Evolutionary conservation across 2,113 vertebrate species (phyloP).

Genomic region (Empidonax alnorum): DNA sequence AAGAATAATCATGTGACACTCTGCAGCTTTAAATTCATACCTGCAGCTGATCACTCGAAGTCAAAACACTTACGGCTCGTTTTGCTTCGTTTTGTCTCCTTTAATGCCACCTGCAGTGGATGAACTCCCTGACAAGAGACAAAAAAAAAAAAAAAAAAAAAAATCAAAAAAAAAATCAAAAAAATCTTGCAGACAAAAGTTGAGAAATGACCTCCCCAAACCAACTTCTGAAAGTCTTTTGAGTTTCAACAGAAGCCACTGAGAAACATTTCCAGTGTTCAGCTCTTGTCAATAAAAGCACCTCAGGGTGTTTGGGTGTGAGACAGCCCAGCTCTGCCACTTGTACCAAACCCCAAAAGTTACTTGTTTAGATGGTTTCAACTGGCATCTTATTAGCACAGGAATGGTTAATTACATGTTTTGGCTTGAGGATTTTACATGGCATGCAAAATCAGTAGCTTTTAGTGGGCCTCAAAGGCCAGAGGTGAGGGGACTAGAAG

Average conservation of each 20-base stretch:
- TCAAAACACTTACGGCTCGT: conserved; percentile 68
- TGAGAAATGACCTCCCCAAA: not conserved
- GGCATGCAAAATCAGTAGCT: not conserved
- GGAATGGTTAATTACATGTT: not conserved
- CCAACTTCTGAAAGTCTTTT: not conserved
- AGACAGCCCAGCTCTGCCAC: not conserved
- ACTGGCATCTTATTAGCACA: not conserved
- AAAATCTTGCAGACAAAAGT: not conserved
- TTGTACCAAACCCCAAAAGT: not conserved
- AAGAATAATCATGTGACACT: not conserved
- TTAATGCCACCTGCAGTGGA: conserved; percentile 34
- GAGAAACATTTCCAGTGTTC: not conserved
- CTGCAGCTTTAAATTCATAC: not conserved
- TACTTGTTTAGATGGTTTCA: not conserved
- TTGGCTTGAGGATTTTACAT: not conserved
- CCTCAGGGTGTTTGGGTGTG: not conserved
- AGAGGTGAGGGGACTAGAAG: not conserved
- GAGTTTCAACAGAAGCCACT: not conserved
- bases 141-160: not conserved
- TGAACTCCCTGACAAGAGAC: conserved; percentile 50
- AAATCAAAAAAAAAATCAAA: not conserved
- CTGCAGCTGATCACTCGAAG: not conserved
- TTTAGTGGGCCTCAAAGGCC: not conserved
- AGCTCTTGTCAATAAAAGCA: not conserved
- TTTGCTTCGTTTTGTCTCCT: conserved; percentile 64